phyloP scores from a whole-genome alignment of 2,888 invertebrate genomes.

The Tethea ocularis region DNA sequence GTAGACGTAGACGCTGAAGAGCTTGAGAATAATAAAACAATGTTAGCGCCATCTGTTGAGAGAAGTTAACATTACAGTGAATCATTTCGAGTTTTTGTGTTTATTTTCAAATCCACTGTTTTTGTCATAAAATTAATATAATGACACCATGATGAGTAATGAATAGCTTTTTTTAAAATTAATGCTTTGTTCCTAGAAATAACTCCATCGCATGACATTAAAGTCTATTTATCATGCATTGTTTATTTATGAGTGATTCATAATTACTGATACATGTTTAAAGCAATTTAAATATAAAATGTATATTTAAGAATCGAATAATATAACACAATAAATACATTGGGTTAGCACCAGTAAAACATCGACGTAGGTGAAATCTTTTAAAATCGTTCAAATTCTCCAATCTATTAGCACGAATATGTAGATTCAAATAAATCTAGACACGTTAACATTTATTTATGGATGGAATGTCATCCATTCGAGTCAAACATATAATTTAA shows the following conservation, averaged over 20 bases:
- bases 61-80: background rate
- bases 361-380: background rate
- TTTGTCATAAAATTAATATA: background rate
- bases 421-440: background rate
- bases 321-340: no score
- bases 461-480: constrained; percentile 4
- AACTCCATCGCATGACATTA: background rate
- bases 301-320: background rate
- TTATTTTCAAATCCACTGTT: background rate
- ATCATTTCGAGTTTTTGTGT: background rate
- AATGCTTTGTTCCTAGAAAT: background rate
- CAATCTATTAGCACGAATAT: background rate
- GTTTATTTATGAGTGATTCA: background rate
- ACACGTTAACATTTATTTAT: background rate
- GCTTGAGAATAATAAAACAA: background rate
- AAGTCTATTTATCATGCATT: background rate
- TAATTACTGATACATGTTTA: background rate
- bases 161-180: background rate
- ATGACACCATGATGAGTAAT: background rate
- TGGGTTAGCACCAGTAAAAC: background rate
- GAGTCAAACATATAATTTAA: constrained; percentile 14
- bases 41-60: background rate
- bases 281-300: no score
- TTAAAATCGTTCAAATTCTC: background rate
- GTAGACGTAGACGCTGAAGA: background rate